Percentiles rank a stretch among this genome's conserved stretches.
Evolutionary conservation across 2,797 vertebrate genomes (phyloP).

Genomic region (Etheostoma perlongum): DNA sequence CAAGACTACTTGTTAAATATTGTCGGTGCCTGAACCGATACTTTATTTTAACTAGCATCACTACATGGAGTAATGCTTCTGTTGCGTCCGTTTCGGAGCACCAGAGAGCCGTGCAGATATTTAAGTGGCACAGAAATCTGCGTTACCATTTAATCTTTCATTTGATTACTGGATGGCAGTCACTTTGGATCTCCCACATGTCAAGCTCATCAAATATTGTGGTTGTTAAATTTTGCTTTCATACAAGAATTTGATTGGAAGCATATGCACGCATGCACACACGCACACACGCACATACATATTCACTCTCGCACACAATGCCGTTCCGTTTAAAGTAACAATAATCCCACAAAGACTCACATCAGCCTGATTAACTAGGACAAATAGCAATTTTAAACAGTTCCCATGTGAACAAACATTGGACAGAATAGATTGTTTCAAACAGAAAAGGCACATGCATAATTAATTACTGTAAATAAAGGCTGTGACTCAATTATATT

Average conservation of each 20-base stretch:
- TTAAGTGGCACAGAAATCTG: too few relatives aligned
- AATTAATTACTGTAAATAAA: constrained; percentile 67
- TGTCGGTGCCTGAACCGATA: too few relatives aligned
- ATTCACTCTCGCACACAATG: neutral
- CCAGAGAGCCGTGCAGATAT: too few relatives aligned
- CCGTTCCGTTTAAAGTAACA: constrained; percentile 38
- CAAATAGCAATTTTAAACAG: constrained; percentile 56
- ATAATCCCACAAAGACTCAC: constrained; percentile 35
- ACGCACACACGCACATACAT: neutral
- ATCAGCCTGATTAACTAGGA: constrained; percentile 55
- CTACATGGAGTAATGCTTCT: too few relatives aligned
- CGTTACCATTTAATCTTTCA: too few relatives aligned
- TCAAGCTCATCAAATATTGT: neutral
- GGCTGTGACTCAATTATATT: constrained; percentile 59
- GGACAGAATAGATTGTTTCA: constrained; percentile 58
- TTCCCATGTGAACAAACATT: constrained; percentile 52
- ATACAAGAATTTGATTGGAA: neutral
- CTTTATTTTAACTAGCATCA: too few relatives aligned
- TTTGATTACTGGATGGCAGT: too few relatives aligned
- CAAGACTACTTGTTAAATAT: too few relatives aligned
- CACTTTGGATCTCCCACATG: neutral
- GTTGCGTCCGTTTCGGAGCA: too few relatives aligned
- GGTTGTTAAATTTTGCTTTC: neutral
- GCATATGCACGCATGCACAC: too few relatives aligned
- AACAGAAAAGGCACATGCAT: constrained; percentile 51